These are phyloP conservation scores for Miniopterus natalensis DNA, from an alignment of 2,113 vertebrate genomes.

Conservation along the genomic window DNA sequence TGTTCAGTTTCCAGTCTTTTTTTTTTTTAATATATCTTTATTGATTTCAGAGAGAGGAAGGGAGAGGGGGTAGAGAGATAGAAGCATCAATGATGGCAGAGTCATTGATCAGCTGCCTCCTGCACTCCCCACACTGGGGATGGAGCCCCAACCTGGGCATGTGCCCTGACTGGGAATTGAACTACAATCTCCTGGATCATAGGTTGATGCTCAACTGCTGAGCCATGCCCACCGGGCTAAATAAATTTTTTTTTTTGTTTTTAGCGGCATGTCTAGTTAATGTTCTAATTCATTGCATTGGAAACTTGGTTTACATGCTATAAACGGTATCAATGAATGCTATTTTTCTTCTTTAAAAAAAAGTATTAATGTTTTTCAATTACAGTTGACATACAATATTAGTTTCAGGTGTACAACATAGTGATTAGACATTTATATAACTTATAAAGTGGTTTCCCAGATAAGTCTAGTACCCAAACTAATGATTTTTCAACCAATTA, in stretches of 20 bases:
- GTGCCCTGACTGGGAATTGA: too few species aligned
- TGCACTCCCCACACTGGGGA: too few species aligned
- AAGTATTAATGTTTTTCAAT: neutral
- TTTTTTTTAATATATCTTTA: neutral
- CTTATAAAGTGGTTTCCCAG: neutral
- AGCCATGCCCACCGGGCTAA: too few species aligned
- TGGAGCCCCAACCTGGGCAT: too few species aligned
- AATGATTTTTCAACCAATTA: constrained; percentile 23
- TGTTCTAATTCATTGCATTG: constrained; percentile 35
- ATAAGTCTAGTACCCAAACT: neutral
- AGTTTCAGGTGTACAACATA: neutral
- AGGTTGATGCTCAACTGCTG: too few species aligned
- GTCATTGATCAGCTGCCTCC: too few species aligned
- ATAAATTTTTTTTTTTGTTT: neutral
- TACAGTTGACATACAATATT: neutral
- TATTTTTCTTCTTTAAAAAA: neutral
- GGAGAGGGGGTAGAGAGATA: too few species aligned
- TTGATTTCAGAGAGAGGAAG: too few species aligned
- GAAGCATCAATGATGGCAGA: too few species aligned
- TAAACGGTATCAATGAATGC: neutral
- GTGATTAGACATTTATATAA: neutral
- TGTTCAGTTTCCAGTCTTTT: neutral
- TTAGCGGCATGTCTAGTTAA: neutral
- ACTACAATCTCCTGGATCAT: too few species aligned
- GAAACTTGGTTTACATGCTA: constrained; percentile 14